Evolutionary conservation across 2,113 vertebrate genomes (phyloP).

Genomic region (Boleophthalmus pectinirostris): DNA sequence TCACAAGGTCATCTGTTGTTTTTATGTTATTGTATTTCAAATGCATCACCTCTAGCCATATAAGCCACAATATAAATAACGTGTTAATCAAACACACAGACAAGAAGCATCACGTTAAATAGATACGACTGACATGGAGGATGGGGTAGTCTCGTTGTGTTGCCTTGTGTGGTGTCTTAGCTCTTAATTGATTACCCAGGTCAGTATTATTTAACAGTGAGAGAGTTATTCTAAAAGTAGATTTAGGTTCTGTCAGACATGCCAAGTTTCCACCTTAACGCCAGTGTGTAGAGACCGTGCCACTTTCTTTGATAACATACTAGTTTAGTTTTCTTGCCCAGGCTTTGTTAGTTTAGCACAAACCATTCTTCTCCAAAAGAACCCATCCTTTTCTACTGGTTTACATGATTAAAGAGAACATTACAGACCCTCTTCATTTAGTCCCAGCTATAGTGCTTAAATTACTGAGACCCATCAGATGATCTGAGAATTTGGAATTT

Average conservation of each 20-base stretch:
- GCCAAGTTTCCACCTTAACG: slow-evolving; percentile 37
- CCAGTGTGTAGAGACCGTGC: slow-evolving; percentile 15
- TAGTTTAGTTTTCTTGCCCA: slow-evolving; percentile 40
- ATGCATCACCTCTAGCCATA: slow-evolving; percentile 27
- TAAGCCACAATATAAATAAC: slow-evolving; percentile 11
- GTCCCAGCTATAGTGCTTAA: slow-evolving; percentile 26
- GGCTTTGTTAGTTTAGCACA: slow-evolving; percentile 4
- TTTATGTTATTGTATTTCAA: slow-evolving; percentile 28
- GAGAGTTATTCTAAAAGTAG: slow-evolving; percentile 28
- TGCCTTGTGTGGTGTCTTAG: neutral
- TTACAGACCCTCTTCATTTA: slow-evolving; percentile 42
- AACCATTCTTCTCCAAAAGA: neutral
- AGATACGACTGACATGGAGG: neutral
- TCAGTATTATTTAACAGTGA: slow-evolving; percentile 22
- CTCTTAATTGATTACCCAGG: slow-evolving; percentile 19
- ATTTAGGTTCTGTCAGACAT: slow-evolving; percentile 36
- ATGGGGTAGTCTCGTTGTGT: neutral
- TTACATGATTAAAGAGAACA: slow-evolving; percentile 16
- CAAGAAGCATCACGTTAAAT: neutral
- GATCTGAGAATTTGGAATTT: too few species aligned
- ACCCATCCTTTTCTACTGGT: neutral
- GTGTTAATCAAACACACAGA: slow-evolving; percentile 16
- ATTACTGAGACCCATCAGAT: slow-evolving; percentile 35
- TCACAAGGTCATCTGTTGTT: slow-evolving; percentile 54
- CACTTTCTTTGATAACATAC: slow-evolving; percentile 52